phyloP scores from a whole-genome alignment of 2,888 invertebrate species.

The Eupithecia vulgata region DNA sequence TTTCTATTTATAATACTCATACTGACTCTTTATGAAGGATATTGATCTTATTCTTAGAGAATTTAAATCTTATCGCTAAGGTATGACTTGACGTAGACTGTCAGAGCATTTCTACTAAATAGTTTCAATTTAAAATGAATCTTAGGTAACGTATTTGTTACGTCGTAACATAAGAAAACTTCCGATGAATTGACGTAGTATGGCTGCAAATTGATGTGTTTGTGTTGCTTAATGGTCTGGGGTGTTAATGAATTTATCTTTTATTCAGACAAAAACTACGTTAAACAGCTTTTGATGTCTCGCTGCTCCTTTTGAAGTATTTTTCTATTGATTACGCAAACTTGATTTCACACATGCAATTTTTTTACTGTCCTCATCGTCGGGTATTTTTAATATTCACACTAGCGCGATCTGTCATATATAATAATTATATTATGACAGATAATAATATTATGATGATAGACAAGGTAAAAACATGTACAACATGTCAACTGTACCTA shows the following conservation, averaged over 20 bases:
- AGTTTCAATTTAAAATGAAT: background rate
- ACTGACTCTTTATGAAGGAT: background rate
- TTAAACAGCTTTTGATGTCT: background rate
- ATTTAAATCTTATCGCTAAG: too few relatives aligned
- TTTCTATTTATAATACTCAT: constrained; percentile 5
- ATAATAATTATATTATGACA: too few relatives aligned
- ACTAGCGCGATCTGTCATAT: too few relatives aligned
- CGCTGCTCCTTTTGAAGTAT: background rate
- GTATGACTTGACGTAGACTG: constrained; percentile 2
- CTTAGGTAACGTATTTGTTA: background rate
- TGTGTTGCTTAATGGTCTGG: background rate
- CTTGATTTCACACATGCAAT: background rate
- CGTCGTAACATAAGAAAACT: background rate
- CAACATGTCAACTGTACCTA: too few relatives aligned
- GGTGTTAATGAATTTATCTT: background rate
- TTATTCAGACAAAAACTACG: background rate
- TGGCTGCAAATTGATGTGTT: background rate
- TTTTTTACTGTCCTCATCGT: background rate
- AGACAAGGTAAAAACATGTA: too few relatives aligned
- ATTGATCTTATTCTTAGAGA: too few relatives aligned
- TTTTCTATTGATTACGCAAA: background rate
- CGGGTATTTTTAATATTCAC: background rate
- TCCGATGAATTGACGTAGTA: background rate
- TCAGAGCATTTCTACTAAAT: background rate
- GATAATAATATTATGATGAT: too few relatives aligned